Base-by-base conservation (phyloP, 2,113 vertebrate genomes). In the Fregata magnificens region DNA sequence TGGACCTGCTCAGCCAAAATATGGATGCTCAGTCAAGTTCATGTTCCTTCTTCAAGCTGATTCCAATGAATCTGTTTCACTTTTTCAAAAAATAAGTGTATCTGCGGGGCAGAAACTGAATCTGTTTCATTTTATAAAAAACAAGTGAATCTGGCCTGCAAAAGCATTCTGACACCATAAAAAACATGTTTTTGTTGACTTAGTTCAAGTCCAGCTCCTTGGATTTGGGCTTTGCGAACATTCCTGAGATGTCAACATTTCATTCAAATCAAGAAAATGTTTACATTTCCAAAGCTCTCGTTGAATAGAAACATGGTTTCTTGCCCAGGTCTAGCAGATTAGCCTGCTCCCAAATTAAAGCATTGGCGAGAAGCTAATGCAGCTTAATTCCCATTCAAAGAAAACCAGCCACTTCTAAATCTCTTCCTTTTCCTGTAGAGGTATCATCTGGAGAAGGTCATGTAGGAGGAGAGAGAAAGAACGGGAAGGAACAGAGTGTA, bases 281-380 rank as follows among this genome's bases (percentile, higher is more conserved):
- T 93, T 94, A 90, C 34, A 85, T 91, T 93, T 95, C 36, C 52
- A 76, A 94, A 91, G 66, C 56, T 87, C 25, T 55, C 8, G 0
- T 26, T 91, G 73, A 96, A 93, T 72, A 53, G 78, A 93, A 93
- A 69, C 31, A 58, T 65, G 58, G 9, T 95, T 94, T 94, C 73
- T 80, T 93, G 44, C 71, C 78, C 53, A 93, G 84, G 92, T 90
- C 90, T 90, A 90, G 78, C 74, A 94, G 70, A 94, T 85, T 90
- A 91, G 53, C 29, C 44, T 76, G 58, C 49, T 82, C 40, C 61
- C 70, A 80, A 90, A 95, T 85, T 56, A 91, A 90, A 91, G 17
- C 88, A 80, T 3, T 61, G 77, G 69, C 16, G 2, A 96, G 77
- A 72, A 91, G 69, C 25, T 82, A 92, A 95, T 50, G 58, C 69